Percentiles rank a stretch among this genome's conserved stretches.
Evolutionary conservation across 2,888 invertebrate species (phyloP).

Genomic region (Clistopyga incitator): DNA sequence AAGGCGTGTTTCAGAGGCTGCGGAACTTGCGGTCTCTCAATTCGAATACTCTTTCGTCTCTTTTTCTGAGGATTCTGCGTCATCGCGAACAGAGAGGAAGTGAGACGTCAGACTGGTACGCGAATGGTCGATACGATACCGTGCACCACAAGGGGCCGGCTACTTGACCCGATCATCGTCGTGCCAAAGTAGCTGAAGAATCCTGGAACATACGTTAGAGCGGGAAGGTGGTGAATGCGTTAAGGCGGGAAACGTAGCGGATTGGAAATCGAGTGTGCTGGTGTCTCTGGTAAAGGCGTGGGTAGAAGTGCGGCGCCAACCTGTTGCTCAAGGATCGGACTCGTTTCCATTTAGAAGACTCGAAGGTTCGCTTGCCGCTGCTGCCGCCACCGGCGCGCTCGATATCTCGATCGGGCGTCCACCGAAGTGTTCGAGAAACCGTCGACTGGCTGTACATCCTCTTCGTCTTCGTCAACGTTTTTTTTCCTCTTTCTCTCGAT

Average conservation of each 20-base stretch:
- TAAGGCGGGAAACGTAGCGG: slow-evolving; percentile 69
- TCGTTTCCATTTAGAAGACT: slow-evolving; percentile 78
- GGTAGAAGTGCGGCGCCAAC: slow-evolving; percentile 83
- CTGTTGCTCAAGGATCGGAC: slow-evolving; percentile 83
- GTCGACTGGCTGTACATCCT: slow-evolving; percentile 37
- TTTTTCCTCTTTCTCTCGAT: slow-evolving; percentile 20
- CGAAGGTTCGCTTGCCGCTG: slow-evolving; percentile 41
- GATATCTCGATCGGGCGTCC: slow-evolving; percentile 67
- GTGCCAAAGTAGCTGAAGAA: slow-evolving; percentile 44
- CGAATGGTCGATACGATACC: slow-evolving; percentile 34
- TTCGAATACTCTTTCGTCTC: slow-evolving; percentile 36
- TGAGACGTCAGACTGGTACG: slow-evolving; percentile 48
- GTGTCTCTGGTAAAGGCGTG: slow-evolving; percentile 71
- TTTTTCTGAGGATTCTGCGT: slow-evolving; percentile 42
- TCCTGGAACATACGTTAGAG: background rate
- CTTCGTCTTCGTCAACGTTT: slow-evolving; percentile 46
- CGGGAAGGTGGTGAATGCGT: slow-evolving; percentile 29
- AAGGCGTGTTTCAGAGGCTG: slow-evolving; percentile 39
- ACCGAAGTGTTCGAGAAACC: slow-evolving; percentile 55
- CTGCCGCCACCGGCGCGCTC: slow-evolving; percentile 47
- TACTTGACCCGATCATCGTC: slow-evolving; percentile 69
- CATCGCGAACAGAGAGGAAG: slow-evolving; percentile 15
- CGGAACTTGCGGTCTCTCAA: slow-evolving; percentile 48
- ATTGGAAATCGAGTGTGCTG: slow-evolving; percentile 79
- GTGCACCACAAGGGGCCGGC: slow-evolving; percentile 11